A percentile compares a stretch with the other conserved stretches of the same genome.
phyloP scores from a whole-genome alignment of 1,140 invertebrate species.

The Bombus waltoni region DNA sequence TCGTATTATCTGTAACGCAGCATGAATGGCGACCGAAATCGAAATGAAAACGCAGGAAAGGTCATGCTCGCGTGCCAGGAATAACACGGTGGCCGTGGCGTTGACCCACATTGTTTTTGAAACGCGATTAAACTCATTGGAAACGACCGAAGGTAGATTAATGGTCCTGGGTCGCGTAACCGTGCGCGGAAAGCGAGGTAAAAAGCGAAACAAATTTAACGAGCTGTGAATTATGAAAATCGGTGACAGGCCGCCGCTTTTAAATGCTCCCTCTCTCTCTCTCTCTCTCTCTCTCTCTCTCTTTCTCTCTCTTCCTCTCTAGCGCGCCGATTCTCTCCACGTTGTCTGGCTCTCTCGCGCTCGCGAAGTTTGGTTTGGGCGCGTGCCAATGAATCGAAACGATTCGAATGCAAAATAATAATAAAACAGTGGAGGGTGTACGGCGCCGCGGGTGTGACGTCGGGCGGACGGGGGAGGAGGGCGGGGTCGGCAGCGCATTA shows the following conservation, averaged over 20 bases:
- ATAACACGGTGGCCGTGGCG: conserved; percentile 63
- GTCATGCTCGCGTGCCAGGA: conserved; percentile 66
- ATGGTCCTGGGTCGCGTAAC: conserved; percentile 70
- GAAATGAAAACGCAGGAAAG: conserved; percentile 72
- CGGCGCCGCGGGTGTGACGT: conserved; percentile 41
- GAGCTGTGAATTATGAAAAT: conserved; percentile 82
- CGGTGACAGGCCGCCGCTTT: conserved; percentile 72
- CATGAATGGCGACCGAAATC: conserved; percentile 71
- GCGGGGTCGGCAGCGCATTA: conserved; percentile 75
- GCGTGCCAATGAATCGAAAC: conserved; percentile 78
- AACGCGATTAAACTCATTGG: conserved; percentile 77
- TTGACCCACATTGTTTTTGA: conserved; percentile 77
- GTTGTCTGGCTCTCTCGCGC: not conserved
- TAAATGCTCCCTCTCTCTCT: conserved; percentile 57
- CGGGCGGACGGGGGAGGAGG: conserved; percentile 44
- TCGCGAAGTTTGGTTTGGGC: conserved; percentile 71
- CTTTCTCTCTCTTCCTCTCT: not conserved
- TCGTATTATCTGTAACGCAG: conserved; percentile 52
- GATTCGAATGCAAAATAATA: conserved; percentile 77
- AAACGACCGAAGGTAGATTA: conserved; percentile 77
- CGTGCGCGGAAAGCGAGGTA: conserved; percentile 61
- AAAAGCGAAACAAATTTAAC: conserved; percentile 79
- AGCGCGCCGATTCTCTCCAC: not conserved
- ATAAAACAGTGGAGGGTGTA: conserved; percentile 68
- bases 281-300: conserved; percentile 1